phyloP scores from a whole-genome alignment of 2,888 invertebrate species.

The Synergus gifuensis region DNA sequence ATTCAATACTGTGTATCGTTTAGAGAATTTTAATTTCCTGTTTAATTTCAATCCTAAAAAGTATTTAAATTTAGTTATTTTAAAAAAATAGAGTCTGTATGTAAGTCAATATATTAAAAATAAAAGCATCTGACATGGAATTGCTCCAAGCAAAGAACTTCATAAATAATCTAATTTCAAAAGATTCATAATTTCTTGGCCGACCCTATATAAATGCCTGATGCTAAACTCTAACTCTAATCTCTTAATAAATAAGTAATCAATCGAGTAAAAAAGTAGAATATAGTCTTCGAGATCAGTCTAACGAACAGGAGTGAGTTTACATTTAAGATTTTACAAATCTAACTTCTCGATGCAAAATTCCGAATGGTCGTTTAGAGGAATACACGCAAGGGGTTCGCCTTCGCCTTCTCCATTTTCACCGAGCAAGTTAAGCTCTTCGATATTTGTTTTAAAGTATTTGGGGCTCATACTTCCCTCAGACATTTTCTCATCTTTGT shows the following conservation, averaged over 20 bases:
- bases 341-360: constrained; percentile 66
- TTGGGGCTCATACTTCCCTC: constrained; percentile 39
- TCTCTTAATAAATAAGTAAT: constrained; percentile 16
- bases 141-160: background rate
- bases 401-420: constrained; percentile 56
- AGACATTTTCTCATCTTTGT: constrained; percentile 40
- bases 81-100: background rate
- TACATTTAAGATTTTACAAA: constrained; percentile 57
- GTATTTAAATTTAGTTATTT: background rate
- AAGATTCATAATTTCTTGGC: background rate
- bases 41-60: background rate
- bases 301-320: constrained; percentile 32
- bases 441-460: constrained; percentile 62
- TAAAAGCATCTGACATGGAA: background rate
- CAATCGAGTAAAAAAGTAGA: constrained; percentile 1
- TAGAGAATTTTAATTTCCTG: background rate
- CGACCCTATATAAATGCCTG: background rate
- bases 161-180: background rate
- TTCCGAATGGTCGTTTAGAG: constrained; percentile 48
- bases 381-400: constrained; percentile 50
- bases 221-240: background rate
- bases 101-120: background rate
- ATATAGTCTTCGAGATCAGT: constrained; percentile 35
- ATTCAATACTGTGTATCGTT: constrained; percentile 26
- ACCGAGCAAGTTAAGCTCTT: constrained; percentile 67